phyloP scores from a whole-genome alignment of 2,888 invertebrate species.

The Amblyjoppa fuscipennis region DNA sequence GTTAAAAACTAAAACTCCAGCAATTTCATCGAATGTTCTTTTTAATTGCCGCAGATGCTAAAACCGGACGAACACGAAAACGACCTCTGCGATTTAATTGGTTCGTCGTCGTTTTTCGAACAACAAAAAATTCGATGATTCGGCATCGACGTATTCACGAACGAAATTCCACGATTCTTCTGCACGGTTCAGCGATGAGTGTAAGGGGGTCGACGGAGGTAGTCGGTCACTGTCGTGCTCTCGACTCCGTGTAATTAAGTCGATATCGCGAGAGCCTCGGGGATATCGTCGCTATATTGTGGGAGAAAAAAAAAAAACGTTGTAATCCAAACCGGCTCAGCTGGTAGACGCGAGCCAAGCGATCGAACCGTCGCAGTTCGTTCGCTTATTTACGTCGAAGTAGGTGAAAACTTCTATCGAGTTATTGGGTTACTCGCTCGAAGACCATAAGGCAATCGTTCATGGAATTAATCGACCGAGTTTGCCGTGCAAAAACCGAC shows the following conservation, averaged over 20 bases:
- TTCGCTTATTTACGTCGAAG: conserved; percentile 62
- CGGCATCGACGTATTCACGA: background rate
- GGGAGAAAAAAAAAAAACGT: conserved; percentile 61
- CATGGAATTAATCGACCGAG: conserved; percentile 62
- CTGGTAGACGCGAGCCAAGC: conserved; percentile 60
- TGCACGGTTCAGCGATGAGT: background rate
- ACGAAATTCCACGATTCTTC: background rate
- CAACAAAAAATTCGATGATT: background rate
- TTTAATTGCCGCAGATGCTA: too few relatives aligned
- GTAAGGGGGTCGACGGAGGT: background rate
- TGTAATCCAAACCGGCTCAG: conserved; percentile 68
- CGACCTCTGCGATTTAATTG: background rate
- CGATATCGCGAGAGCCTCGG: conserved; percentile 60
- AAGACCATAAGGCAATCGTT: conserved; percentile 68
- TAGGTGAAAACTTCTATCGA: conserved; percentile 77
- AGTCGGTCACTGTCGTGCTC: conserved; percentile 44
- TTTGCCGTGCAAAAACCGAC: conserved; percentile 22
- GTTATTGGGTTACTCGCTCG: conserved; percentile 73
- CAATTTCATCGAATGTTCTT: too few relatives aligned
- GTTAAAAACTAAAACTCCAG: too few relatives aligned
- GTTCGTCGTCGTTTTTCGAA: background rate
- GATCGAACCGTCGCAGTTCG: conserved; percentile 34
- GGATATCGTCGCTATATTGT: conserved; percentile 34
- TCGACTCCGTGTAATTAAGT: conserved; percentile 55
- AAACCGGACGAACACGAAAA: background rate